Evolutionary conservation across 1,140 invertebrate species (phyloP), one percentile per base, ranked within the genome.

Genomic region (Mya arenaria): DNA sequence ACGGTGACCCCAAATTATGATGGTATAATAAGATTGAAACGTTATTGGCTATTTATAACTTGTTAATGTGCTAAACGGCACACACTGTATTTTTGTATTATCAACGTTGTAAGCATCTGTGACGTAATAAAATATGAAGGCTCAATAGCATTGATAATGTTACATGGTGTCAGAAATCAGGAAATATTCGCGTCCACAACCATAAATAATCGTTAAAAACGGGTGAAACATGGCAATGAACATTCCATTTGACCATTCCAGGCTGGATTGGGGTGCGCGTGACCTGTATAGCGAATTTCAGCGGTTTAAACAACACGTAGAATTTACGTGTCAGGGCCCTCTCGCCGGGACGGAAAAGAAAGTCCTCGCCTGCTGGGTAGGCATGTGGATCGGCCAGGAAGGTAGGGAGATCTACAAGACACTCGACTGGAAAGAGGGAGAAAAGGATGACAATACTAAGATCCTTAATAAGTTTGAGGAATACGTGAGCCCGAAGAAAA

Each of bases 351-450:
- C 44, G 8, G 52, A 75, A 15, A 62, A 65, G 15, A 52, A 66
- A 68, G 15, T 52, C n/a, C 36, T 17, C 15, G 60, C 63, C 17
- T 34, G 65, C 17, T 69, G 63, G 77, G 48, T 69, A 32, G 77
- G 52, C 30, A 60, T 62, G 56, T 81, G 66, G 66, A 44, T 81
- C 30, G 37, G 66, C 6, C 36, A 81, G 41, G 48, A 81, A 25
- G 78, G 68, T 6, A 36, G 52, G 13, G 55, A 71, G 28, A 58
- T 72, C 13, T 68, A 63, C 37, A 41, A 75, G 32, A 63, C 73
- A 15, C 48, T 63, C n/a, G 41, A 23, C 2, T 75, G 28, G 4
- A 17, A 44, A 28, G 72, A 77, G 8, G 30, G 39, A 25, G 73
- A 75, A 34, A 6, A 36, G 23, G 58, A 75, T 32, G 58, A 75